A percentile compares a stretch with the other conserved stretches of the same genome.
These are phyloP conservation scores for Melanotaenia duboulayi DNA, from an alignment of 2,113 vertebrate genomes.

Conservation along the genomic window DNA sequence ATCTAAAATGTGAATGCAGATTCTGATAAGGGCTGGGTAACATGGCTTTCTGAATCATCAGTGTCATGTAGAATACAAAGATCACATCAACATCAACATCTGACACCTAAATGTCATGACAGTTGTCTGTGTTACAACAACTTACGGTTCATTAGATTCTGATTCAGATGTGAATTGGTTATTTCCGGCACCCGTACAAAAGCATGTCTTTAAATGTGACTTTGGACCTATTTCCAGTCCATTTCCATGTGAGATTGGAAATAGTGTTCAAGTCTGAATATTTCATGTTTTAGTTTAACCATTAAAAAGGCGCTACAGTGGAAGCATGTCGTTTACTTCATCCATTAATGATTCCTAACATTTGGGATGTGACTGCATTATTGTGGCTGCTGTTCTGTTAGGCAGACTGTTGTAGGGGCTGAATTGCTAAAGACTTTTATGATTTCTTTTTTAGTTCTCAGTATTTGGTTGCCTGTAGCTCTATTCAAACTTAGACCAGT, in stretches of 20 bases:
- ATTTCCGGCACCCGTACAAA: too few species aligned
- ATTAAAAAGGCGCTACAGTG: conserved; percentile 24
- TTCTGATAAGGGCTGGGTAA: conserved; percentile 17
- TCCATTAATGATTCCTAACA: conserved; percentile 42
- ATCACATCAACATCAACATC: conserved; percentile 7
- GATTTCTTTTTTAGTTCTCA: conserved; percentile 37
- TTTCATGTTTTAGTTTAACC: conserved; percentile 23
- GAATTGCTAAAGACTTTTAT: conserved; percentile 46
- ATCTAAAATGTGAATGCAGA: conserved; percentile 51
- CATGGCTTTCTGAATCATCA: conserved; percentile 36
- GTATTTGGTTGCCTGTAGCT: conserved; percentile 19
- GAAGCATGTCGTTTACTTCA: conserved; percentile 28
- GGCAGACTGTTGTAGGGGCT: conserved; percentile 42
- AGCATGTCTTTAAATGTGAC: too few species aligned
- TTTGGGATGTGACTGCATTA: conserved; percentile 46
- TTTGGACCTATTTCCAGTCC: too few species aligned
- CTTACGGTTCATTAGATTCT: too few species aligned
- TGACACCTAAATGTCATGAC: conserved; percentile 38
- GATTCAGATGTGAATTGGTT: too few species aligned
- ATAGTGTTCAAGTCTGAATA: background rate
- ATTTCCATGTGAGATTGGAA: background rate
- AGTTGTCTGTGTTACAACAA: conserved; percentile 9
- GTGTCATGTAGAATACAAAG: conserved; percentile 26
- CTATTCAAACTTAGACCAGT: conserved; percentile 12
- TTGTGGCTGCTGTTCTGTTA: conserved; percentile 52